Evolutionary conservation across 2,113 vertebrate genomes (phyloP), one percentile per base, ranked within the genome.

Genomic region (Furnarius figulus): DNA sequence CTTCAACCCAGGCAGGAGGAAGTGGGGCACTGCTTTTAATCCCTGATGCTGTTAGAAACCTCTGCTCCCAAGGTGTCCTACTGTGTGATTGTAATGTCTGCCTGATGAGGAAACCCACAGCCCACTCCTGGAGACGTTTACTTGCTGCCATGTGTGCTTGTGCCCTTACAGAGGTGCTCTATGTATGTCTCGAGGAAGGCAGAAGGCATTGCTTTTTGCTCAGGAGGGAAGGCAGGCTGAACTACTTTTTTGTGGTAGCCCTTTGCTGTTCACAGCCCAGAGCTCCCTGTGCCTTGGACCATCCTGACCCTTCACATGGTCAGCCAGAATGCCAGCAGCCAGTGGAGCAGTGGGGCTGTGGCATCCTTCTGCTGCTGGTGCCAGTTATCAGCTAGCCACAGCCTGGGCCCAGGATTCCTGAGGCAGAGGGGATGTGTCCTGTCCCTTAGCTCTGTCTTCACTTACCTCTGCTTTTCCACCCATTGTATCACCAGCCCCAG

Each of bases 101-200:
- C 65, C 31, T 39, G 28, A 25, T 0, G 3, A 55, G 71, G 35
- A 53, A 10, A 72, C 39, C 28, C 17, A 3, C 30, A 24, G 9
- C 47, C 10, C 6, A 3, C 50, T 77, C 75, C 58, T 24, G 52
- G 35, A 58, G 9, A 6, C 9, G 14, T 53, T 63, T 79, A 63
- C 58, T 53, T 2, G 0, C 28, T 7, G 13, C 40, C 23, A 14
- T 3, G 0, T 6, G 0, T 40, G 27, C 20, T 31, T 52, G 31
- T 3, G 20, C 14, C 0, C 17, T 77, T 65, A 2, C 6, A 18
- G 79, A 33, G 7, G 24, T 44, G n/a, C 23, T 28, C 37, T 13
- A 0, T 14, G 15, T 0, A 0, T 70, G 50, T 35, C 50, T 59
- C 1, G 4, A 63, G 58, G 53, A 75, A 79, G 28, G 47, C 44